Conservation (phyloP, 2,888 invertebrate genomes). For the Caenorhabditis zanzibari region DNA sequence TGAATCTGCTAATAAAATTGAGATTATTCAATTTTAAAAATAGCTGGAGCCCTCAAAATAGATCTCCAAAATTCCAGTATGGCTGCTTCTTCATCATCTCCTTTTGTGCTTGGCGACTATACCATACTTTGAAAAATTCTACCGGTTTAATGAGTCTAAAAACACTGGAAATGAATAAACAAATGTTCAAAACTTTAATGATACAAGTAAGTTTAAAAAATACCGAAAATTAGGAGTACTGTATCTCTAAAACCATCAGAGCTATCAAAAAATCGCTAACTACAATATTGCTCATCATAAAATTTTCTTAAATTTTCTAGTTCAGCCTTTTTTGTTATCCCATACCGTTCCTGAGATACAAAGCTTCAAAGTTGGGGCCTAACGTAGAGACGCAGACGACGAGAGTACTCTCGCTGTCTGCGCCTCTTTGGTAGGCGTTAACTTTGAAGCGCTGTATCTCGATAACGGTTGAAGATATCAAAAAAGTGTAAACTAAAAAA, state of each 20-base stretch:
- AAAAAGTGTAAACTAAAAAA: no score
- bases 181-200: slow-evolving; percentile 1
- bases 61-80: no score
- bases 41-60: no score
- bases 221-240: neutral
- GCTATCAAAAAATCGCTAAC: neutral
- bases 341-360: neutral
- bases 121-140: neutral
- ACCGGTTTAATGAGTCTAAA: slow-evolving; percentile 1
- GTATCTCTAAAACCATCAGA: neutral
- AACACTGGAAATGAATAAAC: neutral
- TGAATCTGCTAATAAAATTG: no score
- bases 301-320: neutral
- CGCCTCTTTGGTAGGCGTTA: no score
- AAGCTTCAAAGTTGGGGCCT: no score
- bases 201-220: neutral
- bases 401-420: no score
- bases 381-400: no score
- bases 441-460: no score
- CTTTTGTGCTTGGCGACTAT: slow-evolving; percentile 2
- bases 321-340: neutral
- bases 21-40: no score
- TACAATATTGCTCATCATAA: neutral
- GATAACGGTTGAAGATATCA: neutral
- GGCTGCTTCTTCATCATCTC: slow-evolving; percentile 5